Evolutionary conservation across 2,888 invertebrate genomes (phyloP).

Genomic region (Caenorhabditis plicata): DNA sequence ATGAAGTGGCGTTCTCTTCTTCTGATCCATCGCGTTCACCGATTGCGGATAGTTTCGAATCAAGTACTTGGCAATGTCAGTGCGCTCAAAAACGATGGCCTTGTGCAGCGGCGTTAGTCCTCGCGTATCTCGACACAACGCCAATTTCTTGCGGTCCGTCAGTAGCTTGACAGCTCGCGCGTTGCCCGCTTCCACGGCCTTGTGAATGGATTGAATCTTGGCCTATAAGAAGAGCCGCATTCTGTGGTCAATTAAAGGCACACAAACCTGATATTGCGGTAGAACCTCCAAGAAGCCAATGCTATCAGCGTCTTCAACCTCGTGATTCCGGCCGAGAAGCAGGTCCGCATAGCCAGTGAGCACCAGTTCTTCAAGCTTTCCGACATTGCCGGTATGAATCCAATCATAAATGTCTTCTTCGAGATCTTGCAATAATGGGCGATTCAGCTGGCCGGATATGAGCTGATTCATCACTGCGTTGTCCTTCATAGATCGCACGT

Average conservation of each 20-base stretch:
- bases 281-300: constrained; percentile 84
- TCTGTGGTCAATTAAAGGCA: background rate
- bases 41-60: constrained; percentile 66
- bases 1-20: constrained; percentile 75
- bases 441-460: constrained; percentile 62
- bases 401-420: constrained; percentile 67
- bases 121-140: constrained; percentile 66
- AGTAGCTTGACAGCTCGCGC: constrained; percentile 68
- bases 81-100: constrained; percentile 74
- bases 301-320: constrained; percentile 67
- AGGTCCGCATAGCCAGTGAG: constrained; percentile 84
- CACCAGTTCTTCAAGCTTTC: constrained; percentile 84
- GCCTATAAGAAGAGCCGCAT: constrained; percentile 52
- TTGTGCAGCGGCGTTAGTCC: constrained; percentile 63
- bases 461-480: constrained; percentile 61
- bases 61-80: constrained; percentile 79
- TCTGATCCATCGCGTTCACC: constrained; percentile 70
- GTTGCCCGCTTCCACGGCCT: constrained; percentile 68
- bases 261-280: constrained; percentile 74
- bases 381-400: constrained; percentile 77
- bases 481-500: constrained; percentile 67
- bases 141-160: constrained; percentile 69
- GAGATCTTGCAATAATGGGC: constrained; percentile 64
- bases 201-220: constrained; percentile 67
- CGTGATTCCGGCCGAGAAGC: constrained; percentile 73